Evolutionary conservation across 1,140 invertebrate species (phyloP), one percentile per base, ranked within the genome.

Genomic region (Coelopa frigida): DNA sequence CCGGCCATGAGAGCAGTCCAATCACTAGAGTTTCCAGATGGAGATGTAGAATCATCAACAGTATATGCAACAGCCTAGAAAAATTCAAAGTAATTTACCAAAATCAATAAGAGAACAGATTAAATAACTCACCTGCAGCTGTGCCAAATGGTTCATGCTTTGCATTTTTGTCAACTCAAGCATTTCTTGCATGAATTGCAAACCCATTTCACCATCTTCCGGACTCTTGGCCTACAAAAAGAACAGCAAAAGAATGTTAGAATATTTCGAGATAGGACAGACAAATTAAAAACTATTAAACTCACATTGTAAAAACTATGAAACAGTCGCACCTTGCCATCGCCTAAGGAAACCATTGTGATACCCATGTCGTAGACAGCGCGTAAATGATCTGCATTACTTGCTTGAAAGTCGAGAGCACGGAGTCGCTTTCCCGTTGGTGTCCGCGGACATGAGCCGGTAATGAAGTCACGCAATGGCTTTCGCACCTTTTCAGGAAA

Each of bases 171-270:
- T 90, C 33, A 94, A 71, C 71, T 94, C 88, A 7, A 93, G 80
- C 90, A 98, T 96, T 73, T 98, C 94, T 59, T 94, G 87, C 89
- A 98, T 97, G 59, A 98, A 98, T 22, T 87, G 74, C 18, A 95
- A 66, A 1, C 95, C 94, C 73, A 96, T 88, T 61, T 94, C 86
- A 2, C 89, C 94, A 61, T 94, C 86, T 52, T 84, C 80, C 11
- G 83, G 72, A 36, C 84, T 84, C 61, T 83, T 81, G 10, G 93
- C 94, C 89, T 94, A 61, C 31, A 46, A 50, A 6, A 14, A 5
- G 8, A 20, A 35, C 23, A 38, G 14, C 24, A 11, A 38, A 36
- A 33, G 11, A 49, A 40, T 1, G 20, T 43, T 49, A 38, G 29
- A 42, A 33, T 11, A 40, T 35, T 35, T 35, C 12, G 17, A 46